Conservation (phyloP, 2,797 vertebrate genomes). For the Enteromius fasciolatus region DNA sequence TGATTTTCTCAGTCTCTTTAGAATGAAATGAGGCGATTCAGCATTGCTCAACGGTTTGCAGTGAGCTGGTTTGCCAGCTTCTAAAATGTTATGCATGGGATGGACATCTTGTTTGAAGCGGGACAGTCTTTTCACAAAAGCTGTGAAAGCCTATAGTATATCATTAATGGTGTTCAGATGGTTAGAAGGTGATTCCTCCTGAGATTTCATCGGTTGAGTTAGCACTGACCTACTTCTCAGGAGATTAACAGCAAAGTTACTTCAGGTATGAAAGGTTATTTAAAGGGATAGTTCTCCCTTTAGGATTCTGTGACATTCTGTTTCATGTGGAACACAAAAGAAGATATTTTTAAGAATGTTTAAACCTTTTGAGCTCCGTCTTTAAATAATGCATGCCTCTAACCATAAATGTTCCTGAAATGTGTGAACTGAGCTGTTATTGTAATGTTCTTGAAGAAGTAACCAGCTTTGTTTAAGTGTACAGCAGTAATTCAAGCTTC, state of each 20-base stretch:
- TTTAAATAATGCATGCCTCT: constrained; percentile 16
- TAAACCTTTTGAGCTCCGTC: background rate
- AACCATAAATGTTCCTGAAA: constrained; percentile 6
- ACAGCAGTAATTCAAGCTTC: constrained; percentile 43
- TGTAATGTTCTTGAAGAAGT: constrained; percentile 27
- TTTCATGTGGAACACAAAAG: background rate
- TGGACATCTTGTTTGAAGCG: background rate
- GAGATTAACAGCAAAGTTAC: constrained; percentile 14
- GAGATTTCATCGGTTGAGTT: constrained; percentile 20
- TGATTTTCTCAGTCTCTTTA: constrained; percentile 22
- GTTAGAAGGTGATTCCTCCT: constrained; percentile 10
- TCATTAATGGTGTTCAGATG: background rate
- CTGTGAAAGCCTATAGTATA: background rate
- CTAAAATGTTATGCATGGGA: background rate
- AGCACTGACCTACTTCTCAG: constrained; percentile 25
- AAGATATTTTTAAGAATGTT: background rate
- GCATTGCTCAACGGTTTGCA: constrained; percentile 3
- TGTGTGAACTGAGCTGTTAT: constrained; percentile 45
- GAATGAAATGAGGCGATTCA: constrained; percentile 6
- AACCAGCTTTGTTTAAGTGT: constrained; percentile 39
- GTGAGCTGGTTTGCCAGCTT: background rate
- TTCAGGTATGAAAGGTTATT: constrained; percentile 6
- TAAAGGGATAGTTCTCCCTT: background rate
- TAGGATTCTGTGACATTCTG: background rate
- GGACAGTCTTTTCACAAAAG: background rate